Conservation (phyloP, 2,797 vertebrate genomes). For the Gallinago stenura region DNA sequence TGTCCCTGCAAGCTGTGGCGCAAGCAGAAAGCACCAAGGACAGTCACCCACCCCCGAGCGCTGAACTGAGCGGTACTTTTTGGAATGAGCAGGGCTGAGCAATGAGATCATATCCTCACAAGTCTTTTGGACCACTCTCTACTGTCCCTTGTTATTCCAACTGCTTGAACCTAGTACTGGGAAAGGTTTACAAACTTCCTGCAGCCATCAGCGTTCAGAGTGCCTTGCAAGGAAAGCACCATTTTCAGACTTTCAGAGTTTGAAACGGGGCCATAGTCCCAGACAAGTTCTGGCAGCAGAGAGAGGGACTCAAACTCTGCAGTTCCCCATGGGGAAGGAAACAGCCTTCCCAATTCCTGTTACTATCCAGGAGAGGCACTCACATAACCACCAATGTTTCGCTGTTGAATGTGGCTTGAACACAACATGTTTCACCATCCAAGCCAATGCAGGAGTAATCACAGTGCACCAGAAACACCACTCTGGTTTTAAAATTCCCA, state of each 20-base stretch:
- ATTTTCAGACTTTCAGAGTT: background rate
- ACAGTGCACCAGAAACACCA: background rate
- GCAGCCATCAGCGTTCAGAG: background rate
- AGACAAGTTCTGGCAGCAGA: background rate
- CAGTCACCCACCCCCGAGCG: background rate
- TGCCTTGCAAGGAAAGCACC: background rate
- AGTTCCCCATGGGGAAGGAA: background rate
- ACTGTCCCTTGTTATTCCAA: background rate
- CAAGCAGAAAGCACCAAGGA: background rate
- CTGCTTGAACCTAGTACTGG: background rate
- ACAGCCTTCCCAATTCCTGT: background rate
- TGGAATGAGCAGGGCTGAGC: background rate
- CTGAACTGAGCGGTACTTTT: accelerated
- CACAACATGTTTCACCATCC: background rate
- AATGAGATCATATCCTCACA: background rate
- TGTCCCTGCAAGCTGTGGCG: accelerated
- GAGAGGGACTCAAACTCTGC: background rate
- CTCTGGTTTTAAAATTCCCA: background rate
- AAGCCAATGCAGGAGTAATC: background rate
- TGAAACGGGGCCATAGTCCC: background rate
- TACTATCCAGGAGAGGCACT: background rate
- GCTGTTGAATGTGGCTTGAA: background rate
- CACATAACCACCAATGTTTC: background rate
- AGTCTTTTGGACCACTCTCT: background rate
- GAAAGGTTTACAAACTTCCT: background rate